Evolutionary conservation across 2,113 vertebrate genomes (phyloP).

Genomic region (Thomomys bottae): DNA sequence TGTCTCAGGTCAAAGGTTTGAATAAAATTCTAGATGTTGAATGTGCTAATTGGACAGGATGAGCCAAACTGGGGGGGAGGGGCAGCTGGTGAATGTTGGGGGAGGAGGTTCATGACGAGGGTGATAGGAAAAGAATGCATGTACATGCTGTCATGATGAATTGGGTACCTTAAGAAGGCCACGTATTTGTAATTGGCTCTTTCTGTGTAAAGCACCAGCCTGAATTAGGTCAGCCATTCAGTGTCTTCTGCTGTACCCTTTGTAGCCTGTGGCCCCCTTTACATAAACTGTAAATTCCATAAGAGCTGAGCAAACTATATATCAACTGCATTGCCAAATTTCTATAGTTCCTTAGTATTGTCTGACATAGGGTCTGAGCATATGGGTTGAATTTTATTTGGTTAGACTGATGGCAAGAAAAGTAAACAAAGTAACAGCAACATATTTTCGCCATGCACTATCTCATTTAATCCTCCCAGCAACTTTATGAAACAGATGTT

Average conservation of each 20-base stretch:
- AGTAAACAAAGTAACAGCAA: not conserved
- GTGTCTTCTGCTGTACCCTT: not conserved
- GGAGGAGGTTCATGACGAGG: not conserved
- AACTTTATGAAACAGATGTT: not conserved
- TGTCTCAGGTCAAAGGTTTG: slow-evolving; percentile 50
- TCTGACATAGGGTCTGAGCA: not conserved
- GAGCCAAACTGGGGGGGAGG: not conserved
- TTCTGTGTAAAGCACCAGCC: slow-evolving; percentile 20
- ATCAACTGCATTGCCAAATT: not conserved
- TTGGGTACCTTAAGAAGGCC: slow-evolving; percentile 8
- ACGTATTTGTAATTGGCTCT: slow-evolving; percentile 55
- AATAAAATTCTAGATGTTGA: slow-evolving; percentile 62
- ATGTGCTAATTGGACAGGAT: slow-evolving; percentile 54
- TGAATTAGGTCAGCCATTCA: slow-evolving; percentile 52
- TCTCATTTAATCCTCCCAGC: slow-evolving; percentile 17
- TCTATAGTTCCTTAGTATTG: not conserved
- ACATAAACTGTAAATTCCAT: slow-evolving; percentile 20
- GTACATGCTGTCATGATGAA: not conserved
- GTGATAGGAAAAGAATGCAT: not conserved
- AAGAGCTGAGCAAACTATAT: not conserved
- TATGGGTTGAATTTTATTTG: not conserved
- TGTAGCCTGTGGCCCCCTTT: not conserved
- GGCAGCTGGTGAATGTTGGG: not conserved
- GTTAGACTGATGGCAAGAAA: not conserved
- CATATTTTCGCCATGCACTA: not conserved